Base-by-base conservation (phyloP, 2,888 invertebrate genomes). In the Shargacucullia verbasci region DNA sequence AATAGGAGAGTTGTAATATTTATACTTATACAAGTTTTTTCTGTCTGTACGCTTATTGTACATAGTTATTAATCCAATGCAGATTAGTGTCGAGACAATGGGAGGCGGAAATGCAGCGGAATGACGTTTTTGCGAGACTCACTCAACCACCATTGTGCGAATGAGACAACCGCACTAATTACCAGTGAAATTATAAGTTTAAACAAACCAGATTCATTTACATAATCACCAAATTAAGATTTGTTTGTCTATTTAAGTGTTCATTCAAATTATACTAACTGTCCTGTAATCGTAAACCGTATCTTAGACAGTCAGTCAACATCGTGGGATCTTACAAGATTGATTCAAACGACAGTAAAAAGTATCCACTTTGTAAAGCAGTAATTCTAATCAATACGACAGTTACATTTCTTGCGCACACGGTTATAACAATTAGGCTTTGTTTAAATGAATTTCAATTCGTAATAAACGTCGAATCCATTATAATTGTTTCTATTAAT, bases 21-120 rank as follows among this genome's bases (percentile, higher is more conserved):
- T 10, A 50, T 60, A 66, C 45, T 33, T 56, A 48, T 55, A 63
- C 34, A 54, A 59, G 52, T 62, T 63, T 76, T 76, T 73, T 71
- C 80, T 76, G 70, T 71, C 81, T 47, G 78, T 83, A 80, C 72
- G 55, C 58, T 72, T 49, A 66, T 66, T 68, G 61, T 64, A 71
- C 56, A 54, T 79, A 66, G 79, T 85, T 84, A 88, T 84, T 89
- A 88, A 89, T 88, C 86, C 84, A 82, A 83, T 83, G 82, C 81
- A 89, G 90, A 90, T 90, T 83, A 85, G 76, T 80, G 83, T 79
- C 79, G 66, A 91, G 84, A 93, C 93, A 92, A 92, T 92, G 78
- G 90, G 75, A 87, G 88, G 84, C 84, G 90, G 91, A 91, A 89
- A 92, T 86, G 81, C 79, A 87, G 74, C 78, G 86, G 85, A 84